Evolutionary conservation across 2,888 invertebrate genomes (phyloP).

Genomic region (Mythimna pallens): DNA sequence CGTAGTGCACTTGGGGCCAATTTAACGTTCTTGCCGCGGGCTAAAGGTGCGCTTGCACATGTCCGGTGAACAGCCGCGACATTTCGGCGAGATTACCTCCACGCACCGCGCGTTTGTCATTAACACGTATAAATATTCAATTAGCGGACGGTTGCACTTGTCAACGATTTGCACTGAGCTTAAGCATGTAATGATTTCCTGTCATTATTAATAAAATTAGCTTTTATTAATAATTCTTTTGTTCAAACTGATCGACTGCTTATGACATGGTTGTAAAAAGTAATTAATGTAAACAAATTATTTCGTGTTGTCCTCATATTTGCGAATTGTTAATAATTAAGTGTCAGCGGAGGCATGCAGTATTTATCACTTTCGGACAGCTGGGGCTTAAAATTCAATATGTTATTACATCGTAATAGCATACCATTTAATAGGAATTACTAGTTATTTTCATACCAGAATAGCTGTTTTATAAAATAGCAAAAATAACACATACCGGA

Average conservation of each 20-base stretch:
- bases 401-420: neutral
- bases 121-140: constrained; percentile 55
- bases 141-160: constrained; percentile 40
- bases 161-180: constrained; percentile 39
- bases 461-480: constrained; percentile 11
- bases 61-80: constrained; percentile 44
- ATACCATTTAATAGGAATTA: constrained; percentile 20
- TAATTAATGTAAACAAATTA: constrained; percentile 21
- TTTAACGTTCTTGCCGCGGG: constrained; percentile 60
- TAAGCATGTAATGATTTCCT: constrained; percentile 40
- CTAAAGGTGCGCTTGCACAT: constrained; percentile 60
- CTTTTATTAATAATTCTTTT: constrained; percentile 11
- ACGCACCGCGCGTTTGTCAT: constrained; percentile 49
- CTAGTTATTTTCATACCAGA: constrained; percentile 4
- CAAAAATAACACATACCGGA: constrained; percentile 10
- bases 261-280: constrained; percentile 16
- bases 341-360: neutral
- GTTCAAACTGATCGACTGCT: constrained; percentile 34
- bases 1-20: constrained; percentile 53
- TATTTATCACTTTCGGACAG: constrained; percentile 2
- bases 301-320: neutral
- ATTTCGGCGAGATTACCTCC: constrained; percentile 53
- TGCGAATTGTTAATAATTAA: constrained; percentile 11
- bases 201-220: constrained; percentile 34
- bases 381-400: constrained; percentile 7